Conservation (phyloP, 1,140 invertebrate species). For the Scaptomyza hsui region DNA sequence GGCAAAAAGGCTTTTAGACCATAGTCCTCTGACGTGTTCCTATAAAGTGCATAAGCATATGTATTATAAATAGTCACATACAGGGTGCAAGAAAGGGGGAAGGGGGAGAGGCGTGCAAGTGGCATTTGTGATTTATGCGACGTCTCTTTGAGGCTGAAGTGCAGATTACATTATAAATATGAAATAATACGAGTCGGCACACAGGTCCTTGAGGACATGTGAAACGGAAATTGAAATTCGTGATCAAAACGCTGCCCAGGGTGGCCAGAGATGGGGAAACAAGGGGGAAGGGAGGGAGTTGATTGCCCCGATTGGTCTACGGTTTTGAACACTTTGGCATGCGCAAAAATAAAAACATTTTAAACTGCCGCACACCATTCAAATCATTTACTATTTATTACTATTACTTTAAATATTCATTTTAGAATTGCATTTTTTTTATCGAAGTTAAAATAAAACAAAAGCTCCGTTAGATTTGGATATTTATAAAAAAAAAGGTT, state of each 20-base stretch:
- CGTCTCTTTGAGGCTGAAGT: constrained; percentile 75
- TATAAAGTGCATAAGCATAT: constrained; percentile 49
- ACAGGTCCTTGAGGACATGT: constrained; percentile 69
- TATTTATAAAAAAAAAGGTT: too few relatives aligned
- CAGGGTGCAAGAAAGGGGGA: background rate
- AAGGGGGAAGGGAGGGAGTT: background rate
- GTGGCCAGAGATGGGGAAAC: constrained; percentile 19
- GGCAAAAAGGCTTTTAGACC: constrained; percentile 69
- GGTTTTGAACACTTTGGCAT: too few relatives aligned
- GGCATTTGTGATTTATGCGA: constrained; percentile 72
- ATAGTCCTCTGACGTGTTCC: constrained; percentile 33
- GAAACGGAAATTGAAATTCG: constrained; percentile 68
- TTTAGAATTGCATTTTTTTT: too few relatives aligned
- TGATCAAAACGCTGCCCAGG: constrained; percentile 29
- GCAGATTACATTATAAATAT: constrained; percentile 81
- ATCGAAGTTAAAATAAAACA: too few relatives aligned
- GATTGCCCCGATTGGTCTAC: background rate
- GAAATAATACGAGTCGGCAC: constrained; percentile 66
- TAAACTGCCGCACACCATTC: too few relatives aligned
- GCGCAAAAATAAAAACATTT: too few relatives aligned
- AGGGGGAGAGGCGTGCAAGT: constrained; percentile 18
- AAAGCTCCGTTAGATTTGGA: constrained; percentile 2
- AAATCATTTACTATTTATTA: too few relatives aligned
- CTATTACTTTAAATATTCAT: too few relatives aligned
- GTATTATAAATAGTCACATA: constrained; percentile 56